Percentiles rank a stretch among this genome's conserved stretches.
Evolutionary conservation across 2,888 invertebrate genomes (phyloP).

Genomic region (Nomada goodeniana): DNA sequence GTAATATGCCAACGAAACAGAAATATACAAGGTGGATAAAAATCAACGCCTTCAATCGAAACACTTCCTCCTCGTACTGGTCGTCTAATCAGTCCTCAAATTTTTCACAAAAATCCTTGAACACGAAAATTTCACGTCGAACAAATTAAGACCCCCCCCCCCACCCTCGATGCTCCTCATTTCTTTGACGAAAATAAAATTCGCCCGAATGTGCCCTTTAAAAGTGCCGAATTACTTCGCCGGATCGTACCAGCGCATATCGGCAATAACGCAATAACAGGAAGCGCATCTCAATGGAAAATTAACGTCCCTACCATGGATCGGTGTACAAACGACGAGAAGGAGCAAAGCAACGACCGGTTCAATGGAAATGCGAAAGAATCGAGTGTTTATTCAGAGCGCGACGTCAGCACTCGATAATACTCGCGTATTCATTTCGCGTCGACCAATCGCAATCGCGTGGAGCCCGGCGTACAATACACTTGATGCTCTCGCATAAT

Average conservation of each 20-base stretch:
- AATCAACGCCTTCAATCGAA: too few relatives aligned
- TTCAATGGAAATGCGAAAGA: neutral
- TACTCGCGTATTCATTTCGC: slow-evolving; percentile 28
- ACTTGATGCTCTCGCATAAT: slow-evolving; percentile 43
- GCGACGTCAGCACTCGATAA: slow-evolving; percentile 37
- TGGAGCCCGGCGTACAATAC: slow-evolving; percentile 5
- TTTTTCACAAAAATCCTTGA: neutral
- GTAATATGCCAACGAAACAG: too few relatives aligned
- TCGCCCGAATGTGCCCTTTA: too few relatives aligned
- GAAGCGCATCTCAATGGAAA: neutral
- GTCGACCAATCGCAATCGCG: slow-evolving; percentile 32
- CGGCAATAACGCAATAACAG: neutral
- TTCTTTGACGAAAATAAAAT: too few relatives aligned
- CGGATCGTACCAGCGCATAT: neutral
- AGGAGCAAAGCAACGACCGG: neutral
- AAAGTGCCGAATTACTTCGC: neutral
- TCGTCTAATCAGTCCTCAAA: neutral
- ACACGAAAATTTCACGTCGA: neutral
- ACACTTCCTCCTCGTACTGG: too few relatives aligned
- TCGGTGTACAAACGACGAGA: neutral
- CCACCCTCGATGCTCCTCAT: too few relatives aligned
- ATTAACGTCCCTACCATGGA: neutral
- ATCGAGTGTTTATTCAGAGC: slow-evolving; percentile 23
- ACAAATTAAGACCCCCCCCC: too few relatives aligned
- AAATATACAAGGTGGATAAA: too few relatives aligned